Evolutionary conservation across 2,888 invertebrate species (phyloP).

Genomic region (Palloptera scutellata): DNA sequence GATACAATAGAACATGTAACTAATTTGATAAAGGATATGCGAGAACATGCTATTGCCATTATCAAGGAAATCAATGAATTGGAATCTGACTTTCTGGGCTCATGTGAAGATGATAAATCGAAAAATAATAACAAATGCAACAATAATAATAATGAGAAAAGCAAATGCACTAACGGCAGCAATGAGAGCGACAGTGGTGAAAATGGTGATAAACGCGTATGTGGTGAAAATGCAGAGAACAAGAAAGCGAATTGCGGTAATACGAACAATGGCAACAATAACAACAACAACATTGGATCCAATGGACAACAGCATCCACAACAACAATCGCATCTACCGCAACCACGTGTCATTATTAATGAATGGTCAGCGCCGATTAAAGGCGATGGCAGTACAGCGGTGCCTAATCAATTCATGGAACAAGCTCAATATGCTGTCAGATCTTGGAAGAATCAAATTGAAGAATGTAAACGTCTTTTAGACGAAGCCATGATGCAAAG

Average conservation of each 20-base stretch:
- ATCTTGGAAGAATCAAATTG: slow-evolving; percentile 43
- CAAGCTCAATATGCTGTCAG: slow-evolving; percentile 39
- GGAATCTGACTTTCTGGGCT: slow-evolving; percentile 37
- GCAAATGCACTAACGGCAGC: neutral
- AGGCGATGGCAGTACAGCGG: slow-evolving; percentile 9
- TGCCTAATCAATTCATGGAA: slow-evolving; percentile 34
- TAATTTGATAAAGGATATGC: slow-evolving; percentile 36
- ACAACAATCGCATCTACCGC: slow-evolving; percentile 7
- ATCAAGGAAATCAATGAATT: slow-evolving; percentile 38
- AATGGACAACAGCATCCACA: neutral
- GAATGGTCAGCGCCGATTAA: slow-evolving; percentile 33
- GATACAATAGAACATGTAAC: slow-evolving; percentile 38
- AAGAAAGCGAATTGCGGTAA: neutral
- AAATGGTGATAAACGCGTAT: neutral
- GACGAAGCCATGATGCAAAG: slow-evolving; percentile 36
- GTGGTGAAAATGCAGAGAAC: neutral
- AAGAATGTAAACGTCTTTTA: slow-evolving; percentile 38
- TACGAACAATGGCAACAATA: slow-evolving; percentile 3
- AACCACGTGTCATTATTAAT: slow-evolving; percentile 27
- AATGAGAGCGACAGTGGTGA: neutral
- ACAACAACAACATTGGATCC: neutral
- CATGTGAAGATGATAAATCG: slow-evolving; percentile 15
- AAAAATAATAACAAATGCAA: slow-evolving; percentile 14
- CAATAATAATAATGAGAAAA: neutral
- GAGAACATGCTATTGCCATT: slow-evolving; percentile 35